Evolutionary conservation across 2,797 vertebrate genomes (phyloP), one percentile per base, ranked within the genome.

Genomic region (Pelodytes ibericus): DNA sequence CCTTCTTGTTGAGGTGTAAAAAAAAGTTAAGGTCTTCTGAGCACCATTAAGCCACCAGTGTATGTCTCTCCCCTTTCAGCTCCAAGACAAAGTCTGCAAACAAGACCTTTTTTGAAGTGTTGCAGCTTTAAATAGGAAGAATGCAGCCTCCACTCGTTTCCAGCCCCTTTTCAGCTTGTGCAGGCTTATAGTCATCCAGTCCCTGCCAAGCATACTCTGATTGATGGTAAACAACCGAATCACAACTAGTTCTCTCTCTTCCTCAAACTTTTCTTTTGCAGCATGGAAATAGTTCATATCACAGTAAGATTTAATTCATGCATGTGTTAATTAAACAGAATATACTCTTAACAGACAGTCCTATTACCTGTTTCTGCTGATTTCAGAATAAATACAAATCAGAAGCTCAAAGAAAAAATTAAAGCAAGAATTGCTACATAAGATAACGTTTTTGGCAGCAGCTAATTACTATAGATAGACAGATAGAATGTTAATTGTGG

Each of bases 71-170:
- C 77, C 90, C 88, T 91, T 90, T 91, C 90, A 91, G 92, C 92
- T 93, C 93, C 93, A 92, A 86, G 91, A 90, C 93, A 89, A 88
- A 87, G 90, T 92, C 92, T 89, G 87, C 87, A 87, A 91, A 89
- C 88, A 80, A 74, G 77, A 68, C 57, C 87, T 90, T 94, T 90
- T 92, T 87, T 88, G 88, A 90, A 92, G 94, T 92, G 92, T 94
- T 92, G 94, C 94, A 93, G 95, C 95, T 96, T 96, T 95, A 95
- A 96, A 95, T 94, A 94, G 95, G 93, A 96, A 95, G 95, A 97
- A 96, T 95, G 94, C 94, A 94, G 95, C 93, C 92, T 91, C 93
- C 94, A 91, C 94, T 93, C 90, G 92, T 95, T 94, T 89, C 91
- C 91, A 90, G 92, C 91, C 92, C 91, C 90, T 88, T 91, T 92